Percentiles rank a stretch among this genome's conserved stretches.
Conservation (phyloP, 1,140 invertebrate species). For the Trichonephila clavipes region DNA sequence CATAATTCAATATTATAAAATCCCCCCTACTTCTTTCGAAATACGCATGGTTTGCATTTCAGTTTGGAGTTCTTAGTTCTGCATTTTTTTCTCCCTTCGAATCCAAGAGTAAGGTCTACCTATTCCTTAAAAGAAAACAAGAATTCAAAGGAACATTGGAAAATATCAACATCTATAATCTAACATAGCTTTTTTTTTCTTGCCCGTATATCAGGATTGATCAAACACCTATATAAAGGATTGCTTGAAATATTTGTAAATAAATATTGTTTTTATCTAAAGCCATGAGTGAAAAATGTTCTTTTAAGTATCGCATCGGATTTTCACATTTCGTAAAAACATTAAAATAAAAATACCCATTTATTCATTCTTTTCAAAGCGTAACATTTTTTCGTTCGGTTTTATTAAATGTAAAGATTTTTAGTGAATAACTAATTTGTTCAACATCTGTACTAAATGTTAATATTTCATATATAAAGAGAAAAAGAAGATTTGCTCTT, state of each 20-base stretch:
- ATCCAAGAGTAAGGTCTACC: background rate
- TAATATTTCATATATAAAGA: no score
- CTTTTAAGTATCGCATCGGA: background rate
- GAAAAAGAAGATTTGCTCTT: no score
- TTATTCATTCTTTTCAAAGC: no score
- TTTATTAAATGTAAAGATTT: no score
- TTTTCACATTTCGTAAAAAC: background rate
- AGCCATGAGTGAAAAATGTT: background rate
- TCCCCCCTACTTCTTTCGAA: background rate
- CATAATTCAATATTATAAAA: constrained; percentile 75
- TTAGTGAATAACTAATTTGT: no score
- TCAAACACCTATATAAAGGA: background rate
- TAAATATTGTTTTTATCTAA: no score
- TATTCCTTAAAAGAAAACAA: background rate
- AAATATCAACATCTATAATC: constrained; percentile 18
- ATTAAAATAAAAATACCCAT: no score
- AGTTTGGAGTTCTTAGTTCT: constrained; percentile 40
- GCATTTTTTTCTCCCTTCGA: background rate
- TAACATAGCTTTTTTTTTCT: background rate
- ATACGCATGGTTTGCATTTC: constrained; percentile 40
- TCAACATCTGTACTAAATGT: no score
- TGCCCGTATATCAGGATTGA: background rate
- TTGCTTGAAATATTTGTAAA: no score
- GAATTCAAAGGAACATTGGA: constrained; percentile 7
- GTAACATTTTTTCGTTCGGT: no score